Evolutionary conservation across 2,797 vertebrate genomes (phyloP).

Genomic region (Ateles fusciceps): DNA sequence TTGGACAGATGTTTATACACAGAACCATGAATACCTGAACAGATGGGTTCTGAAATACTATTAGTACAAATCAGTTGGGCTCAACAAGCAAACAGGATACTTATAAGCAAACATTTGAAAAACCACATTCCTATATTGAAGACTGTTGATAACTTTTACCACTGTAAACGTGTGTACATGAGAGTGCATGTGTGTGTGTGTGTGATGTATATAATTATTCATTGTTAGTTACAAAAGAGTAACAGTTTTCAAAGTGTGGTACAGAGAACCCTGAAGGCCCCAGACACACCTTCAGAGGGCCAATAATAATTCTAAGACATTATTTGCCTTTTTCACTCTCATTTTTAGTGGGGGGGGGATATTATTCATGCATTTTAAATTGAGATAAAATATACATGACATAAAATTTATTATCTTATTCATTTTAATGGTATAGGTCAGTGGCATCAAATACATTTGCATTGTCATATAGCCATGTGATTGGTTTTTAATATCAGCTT

Average conservation of each 20-base stretch:
- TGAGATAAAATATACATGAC: not conserved
- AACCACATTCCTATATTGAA: not conserved
- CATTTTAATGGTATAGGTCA: not conserved
- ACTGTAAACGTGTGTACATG: not conserved
- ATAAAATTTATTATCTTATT: not conserved
- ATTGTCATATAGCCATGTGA: not conserved
- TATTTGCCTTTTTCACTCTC: not conserved
- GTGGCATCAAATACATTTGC: not conserved
- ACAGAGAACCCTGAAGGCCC: not conserved
- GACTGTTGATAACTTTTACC: not conserved
- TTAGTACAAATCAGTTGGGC: not conserved
- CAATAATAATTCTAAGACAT: not conserved
- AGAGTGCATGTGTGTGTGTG: not conserved
- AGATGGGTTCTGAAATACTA: not conserved
- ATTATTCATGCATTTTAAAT: not conserved
- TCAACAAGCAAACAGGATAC: not conserved
- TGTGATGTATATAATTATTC: not conserved
- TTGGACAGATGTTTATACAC: not conserved
- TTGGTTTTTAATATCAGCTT: not conserved
- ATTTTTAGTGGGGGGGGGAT: not conserved
- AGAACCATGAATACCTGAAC: not conserved
- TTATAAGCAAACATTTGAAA: not conserved
- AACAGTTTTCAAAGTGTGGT: not conserved
- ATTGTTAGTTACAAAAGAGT: not conserved
- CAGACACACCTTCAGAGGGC: not conserved